Conservation (phyloP, 2,888 invertebrate genomes). For the Yponomeuta malinellus region DNA sequence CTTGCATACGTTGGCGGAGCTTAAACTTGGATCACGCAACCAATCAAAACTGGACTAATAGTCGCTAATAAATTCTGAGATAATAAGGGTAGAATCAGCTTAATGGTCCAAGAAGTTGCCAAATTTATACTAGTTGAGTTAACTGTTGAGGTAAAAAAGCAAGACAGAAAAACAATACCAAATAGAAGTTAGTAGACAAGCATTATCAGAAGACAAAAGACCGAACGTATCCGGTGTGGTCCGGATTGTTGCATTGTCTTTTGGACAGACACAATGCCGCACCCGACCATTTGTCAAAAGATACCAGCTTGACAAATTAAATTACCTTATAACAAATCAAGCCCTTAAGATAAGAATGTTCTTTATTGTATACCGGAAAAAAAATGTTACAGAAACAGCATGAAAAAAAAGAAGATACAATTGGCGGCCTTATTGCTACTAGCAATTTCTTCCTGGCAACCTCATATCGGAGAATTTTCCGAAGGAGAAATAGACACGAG, state of each 20-base stretch:
- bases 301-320: slow-evolving; percentile 39
- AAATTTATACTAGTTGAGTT: background rate
- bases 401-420: too few species aligned
- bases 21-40: slow-evolving; percentile 47
- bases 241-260: slow-evolving; percentile 43
- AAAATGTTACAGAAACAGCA: too few species aligned
- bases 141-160: background rate
- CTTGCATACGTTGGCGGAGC: slow-evolving; percentile 36
- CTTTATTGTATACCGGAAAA: too few species aligned
- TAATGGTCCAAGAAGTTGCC: background rate
- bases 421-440: too few species aligned
- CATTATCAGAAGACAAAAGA: slow-evolving; percentile 26
- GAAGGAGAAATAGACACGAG: too few species aligned
- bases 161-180: background rate
- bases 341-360: slow-evolving; percentile 12
- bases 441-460: too few species aligned
- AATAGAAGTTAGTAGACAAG: background rate
- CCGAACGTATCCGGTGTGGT: slow-evolving; percentile 34
- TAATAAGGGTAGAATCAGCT: slow-evolving; percentile 6
- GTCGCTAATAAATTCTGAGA: slow-evolving; percentile 4
- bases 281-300: slow-evolving; percentile 40
- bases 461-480: too few species aligned
- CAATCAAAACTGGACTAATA: slow-evolving; percentile 21
- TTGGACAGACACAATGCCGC: slow-evolving; percentile 20
- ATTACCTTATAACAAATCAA: slow-evolving; percentile 33